Base-by-base conservation (phyloP, 2,797 vertebrate species). In the Silurus aristotelis region DNA sequence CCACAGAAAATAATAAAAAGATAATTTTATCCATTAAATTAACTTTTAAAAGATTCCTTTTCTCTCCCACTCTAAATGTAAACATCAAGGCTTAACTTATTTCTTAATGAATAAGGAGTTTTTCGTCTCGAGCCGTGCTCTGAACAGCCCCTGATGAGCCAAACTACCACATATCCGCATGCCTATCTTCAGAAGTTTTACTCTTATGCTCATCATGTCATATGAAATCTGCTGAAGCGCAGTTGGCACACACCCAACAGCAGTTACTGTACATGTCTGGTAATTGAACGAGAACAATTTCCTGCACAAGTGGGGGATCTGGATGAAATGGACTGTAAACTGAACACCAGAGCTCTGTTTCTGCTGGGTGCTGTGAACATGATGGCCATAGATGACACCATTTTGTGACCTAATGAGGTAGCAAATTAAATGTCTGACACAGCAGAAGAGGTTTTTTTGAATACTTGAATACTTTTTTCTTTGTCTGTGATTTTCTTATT, bases 71-170 rank as follows among this genome's bases (percentile, higher is more conserved):
- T 93, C 89, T 91, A 91, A 91, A 94, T 93, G 94, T 92, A 92
- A 94, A 94, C 93, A 94, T 94, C 92, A 94, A 93, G 92, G 93
- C 92, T 92, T 93, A 94, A 93, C 92, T 92, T 93, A 93, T 94
- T 94, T 95, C 91, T 93, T 92, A 92, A 93, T 93, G 91, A 94
- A 93, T 89, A 93, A 90, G 88, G 81, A 90, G 90, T 90, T 90
- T 85, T 87, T 88, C 87, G 81, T 88, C 90, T 86, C 48, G 83
- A 85, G 88, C 80, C 86, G 64, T 63, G 88, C 89, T 87, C 86
- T 60, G 83, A 86, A 84, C 90, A 87, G 87, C 91, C 94, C 58
- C 89, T 93, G 92, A 92, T 92, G 92, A 94, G 91, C 93, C 92
- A 93, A 86, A 81, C 80, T 72, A 83, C 63, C 61, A 81, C 81